Percentiles rank a stretch among this genome's conserved stretches.
Evolutionary conservation across 2,888 invertebrate genomes (phyloP).

Genomic region (Rhagophthalmus giganteus): DNA sequence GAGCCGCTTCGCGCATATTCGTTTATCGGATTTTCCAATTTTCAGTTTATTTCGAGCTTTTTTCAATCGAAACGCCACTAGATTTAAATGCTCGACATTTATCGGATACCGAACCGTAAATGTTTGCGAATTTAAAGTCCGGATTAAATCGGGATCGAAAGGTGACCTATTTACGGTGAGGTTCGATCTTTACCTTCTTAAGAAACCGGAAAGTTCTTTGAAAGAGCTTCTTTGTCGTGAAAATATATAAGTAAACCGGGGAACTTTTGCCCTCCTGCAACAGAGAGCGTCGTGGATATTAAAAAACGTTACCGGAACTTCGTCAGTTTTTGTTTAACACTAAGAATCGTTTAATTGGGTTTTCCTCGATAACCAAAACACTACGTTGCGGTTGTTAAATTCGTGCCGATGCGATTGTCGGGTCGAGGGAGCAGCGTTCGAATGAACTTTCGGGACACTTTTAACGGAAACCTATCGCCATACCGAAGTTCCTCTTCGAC

Average conservation of each 20-base stretch:
- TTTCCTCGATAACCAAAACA: no score
- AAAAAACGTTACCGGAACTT: no score
- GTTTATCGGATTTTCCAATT: slow-evolving; percentile 16
- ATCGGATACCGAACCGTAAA: no score
- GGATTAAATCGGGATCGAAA: background rate
- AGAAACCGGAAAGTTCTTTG: slow-evolving; percentile 27
- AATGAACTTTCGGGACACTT: background rate
- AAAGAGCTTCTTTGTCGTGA: slow-evolving; percentile 35
- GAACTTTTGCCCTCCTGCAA: slow-evolving; percentile 45
- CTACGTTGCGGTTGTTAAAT: background rate
- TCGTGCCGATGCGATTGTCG: background rate
- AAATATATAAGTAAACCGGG: slow-evolving; percentile 43
- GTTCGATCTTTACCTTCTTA: slow-evolving; percentile 13
- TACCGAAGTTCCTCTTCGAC: slow-evolving; percentile 22
- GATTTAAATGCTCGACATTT: no score
- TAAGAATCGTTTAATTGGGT: no score
- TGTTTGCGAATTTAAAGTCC: no score
- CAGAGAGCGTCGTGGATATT: slow-evolving; percentile 45
- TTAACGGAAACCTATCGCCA: slow-evolving; percentile 18
- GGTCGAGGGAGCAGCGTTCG: background rate
- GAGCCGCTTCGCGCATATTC: slow-evolving; percentile 40
- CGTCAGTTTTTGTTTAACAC: no score
- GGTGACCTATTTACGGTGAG: background rate
- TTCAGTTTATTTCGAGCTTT: background rate
- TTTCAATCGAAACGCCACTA: no score